These are phyloP conservation scores for Madoqua kirkii DNA, from an alignment of 2,113 vertebrate species.

Conservation along the genomic window DNA sequence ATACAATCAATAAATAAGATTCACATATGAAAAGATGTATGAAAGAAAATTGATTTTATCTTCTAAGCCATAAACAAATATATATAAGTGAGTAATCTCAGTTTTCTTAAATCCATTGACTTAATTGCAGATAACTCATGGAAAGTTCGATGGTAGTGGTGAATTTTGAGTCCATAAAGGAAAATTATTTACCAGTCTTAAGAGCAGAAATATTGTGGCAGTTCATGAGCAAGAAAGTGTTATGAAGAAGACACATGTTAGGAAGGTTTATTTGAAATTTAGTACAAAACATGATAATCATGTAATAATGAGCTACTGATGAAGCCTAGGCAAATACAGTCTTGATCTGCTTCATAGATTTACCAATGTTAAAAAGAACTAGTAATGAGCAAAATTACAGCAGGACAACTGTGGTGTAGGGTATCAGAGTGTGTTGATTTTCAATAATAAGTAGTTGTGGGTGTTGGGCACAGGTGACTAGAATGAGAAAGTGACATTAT, in stretches of 20 bases:
- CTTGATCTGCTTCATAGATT: not conserved
- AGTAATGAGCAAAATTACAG: not conserved
- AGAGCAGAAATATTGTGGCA: not conserved
- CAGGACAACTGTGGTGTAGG: not conserved
- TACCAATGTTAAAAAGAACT: not conserved
- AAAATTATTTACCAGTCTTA: not conserved
- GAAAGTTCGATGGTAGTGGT: not conserved
- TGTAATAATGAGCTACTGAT: not conserved
- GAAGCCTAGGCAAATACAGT: not conserved
- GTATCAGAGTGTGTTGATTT: not conserved
- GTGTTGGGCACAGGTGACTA: accelerated
- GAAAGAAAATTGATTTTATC: not conserved
- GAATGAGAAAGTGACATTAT: not conserved
- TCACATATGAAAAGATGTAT: not conserved
- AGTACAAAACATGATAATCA: not conserved
- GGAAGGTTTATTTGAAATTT: not conserved
- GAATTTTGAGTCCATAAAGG: not conserved
- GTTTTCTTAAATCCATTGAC: not conserved
- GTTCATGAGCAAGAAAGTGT: not conserved
- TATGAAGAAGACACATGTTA: not conserved
- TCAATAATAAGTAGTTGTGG: not conserved
- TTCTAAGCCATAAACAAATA: not conserved
- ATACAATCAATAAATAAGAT: not conserved
- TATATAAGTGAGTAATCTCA: not conserved
- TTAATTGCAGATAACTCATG: not conserved